Base-by-base conservation (phyloP, 2,888 invertebrate species). In the Mythimna lalbum region DNA sequence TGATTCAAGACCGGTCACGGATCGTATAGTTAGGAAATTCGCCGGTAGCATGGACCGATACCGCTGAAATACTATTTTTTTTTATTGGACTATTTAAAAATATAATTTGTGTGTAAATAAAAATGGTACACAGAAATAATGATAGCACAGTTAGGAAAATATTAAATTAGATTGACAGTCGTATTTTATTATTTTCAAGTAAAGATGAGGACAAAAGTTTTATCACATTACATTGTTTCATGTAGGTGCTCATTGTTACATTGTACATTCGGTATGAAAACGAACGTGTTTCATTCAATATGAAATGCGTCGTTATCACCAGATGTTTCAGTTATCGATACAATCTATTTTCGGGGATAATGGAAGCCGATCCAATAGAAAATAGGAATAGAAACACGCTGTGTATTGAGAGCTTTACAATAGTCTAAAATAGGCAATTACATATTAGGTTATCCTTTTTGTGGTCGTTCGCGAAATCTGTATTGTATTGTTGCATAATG, bases 231-330 rank as follows among this genome's bases (percentile, higher is more conserved):
- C 27, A 50, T 55, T 68, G 23, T 69, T 74, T 62, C 52, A 27
- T 57, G 5, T 47, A 39, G 21, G 2, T 52, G 53, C 14, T 33
- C 43, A 31, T 55, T 21, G 57, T 27, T 56, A 47, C 27, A 56
- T 49, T 69, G 52, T 47, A 74, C 61, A 62, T 69, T 57, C 69
- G 55, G 53, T 64, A 69, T 75, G 64, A 59, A 79, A 75, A 50
- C 21, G 55, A 39, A 55, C 56, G 52, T 39, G 52, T 49, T 62
- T 74, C 43, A 55, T 80, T 64, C 69, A 62, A 69, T 78, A 75
- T 69, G 76, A 69, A 78, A 80, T 50, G 80, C 69, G 80, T 80
- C 74, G 69, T 75, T 78, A 69, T 65, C 62, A 75, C 69, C 78
- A 78, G 78, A 80, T 78, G 78, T 75, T 59, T 53, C 64, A 53